phyloP scores from a whole-genome alignment of 2,888 invertebrate genomes.

The Cecidostiba fungosa region DNA sequence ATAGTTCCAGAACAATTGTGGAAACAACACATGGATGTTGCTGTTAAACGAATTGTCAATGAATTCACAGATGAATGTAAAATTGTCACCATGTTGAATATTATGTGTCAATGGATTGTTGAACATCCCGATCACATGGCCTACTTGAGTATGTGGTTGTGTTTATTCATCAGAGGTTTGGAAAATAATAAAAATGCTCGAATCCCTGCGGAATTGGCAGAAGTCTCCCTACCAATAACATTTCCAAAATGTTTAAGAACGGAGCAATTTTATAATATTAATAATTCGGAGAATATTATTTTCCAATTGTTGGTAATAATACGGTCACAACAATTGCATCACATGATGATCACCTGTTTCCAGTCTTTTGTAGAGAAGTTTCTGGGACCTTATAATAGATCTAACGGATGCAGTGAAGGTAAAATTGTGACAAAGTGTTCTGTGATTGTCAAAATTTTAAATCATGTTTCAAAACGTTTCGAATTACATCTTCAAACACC shows the following conservation, averaged over 20 bases:
- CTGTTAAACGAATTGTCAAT: slow-evolving; percentile 26
- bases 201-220: slow-evolving; percentile 84
- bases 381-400: slow-evolving; percentile 80
- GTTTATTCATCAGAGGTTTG: slow-evolving; percentile 85
- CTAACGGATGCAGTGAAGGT: neutral
- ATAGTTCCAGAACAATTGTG: slow-evolving; percentile 78
- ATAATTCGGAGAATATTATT: slow-evolving; percentile 72
- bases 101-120: slow-evolving; percentile 86
- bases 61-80: slow-evolving; percentile 70
- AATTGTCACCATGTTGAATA: slow-evolving; percentile 82
- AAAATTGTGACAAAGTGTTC: neutral
- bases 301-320: slow-evolving; percentile 76
- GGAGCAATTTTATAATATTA: slow-evolving; percentile 45
- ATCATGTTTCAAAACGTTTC: slow-evolving; percentile 15
- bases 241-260: slow-evolving; percentile 76
- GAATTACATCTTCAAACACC: neutral
- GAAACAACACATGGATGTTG: slow-evolving; percentile 41
- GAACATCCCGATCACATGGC: slow-evolving; percentile 84
- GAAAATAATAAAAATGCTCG: slow-evolving; percentile 81
- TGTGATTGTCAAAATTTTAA: neutral
- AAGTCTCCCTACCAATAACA: slow-evolving; percentile 83
- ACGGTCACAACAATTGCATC: slow-evolving; percentile 31
- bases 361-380: slow-evolving; percentile 82
- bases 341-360: slow-evolving; percentile 82
- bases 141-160: slow-evolving; percentile 85